Base-by-base conservation (phyloP, 2,797 vertebrate species). In the Ciconia nigra region DNA sequence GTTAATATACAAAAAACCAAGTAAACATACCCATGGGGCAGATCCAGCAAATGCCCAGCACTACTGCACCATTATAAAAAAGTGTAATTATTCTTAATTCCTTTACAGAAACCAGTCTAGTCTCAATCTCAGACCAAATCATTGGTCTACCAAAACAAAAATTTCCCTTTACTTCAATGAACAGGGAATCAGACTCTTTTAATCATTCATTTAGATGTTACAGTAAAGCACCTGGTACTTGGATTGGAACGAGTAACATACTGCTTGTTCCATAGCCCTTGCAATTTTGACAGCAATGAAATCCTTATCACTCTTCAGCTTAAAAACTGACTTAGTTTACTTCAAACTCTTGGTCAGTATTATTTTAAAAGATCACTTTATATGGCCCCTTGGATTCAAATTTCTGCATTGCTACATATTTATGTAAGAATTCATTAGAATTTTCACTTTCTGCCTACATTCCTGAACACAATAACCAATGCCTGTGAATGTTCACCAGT, bases 391-490 rank as follows among this genome's bases (percentile, higher is more conserved):
- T 65, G 33, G 26, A 63, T 54, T 95, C 41, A 63, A 35, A 47
- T 90, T 74, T 67, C 69, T 83, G 47, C 71, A 29, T 41, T 66
- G 33, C 22, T 65, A 73, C 22, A 15, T 46, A 74, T n/a, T 83
- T 86, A 65, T 44, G 20, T 69, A 93, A 93, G 51, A 88, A 90
- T 58, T 69, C 19, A 47, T 79, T 63, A 33, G 33, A 81, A 91
- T 76, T 86, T 79, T 72, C 42, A 79, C 77, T 84, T 94, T 79
- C 66, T 89, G 29, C 59, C 85, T 87, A 79, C 70, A 59, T 90
- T 94, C 76, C 73, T 70, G 58, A 82, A 93, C 96, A 94, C 46
- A 88, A 76, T 90, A 90, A 93, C 47, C 73, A 82, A 24, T 52
- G 52, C 20, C 86, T 87, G 81, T 83, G 63, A 96, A 94, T 85